Base-by-base conservation (phyloP, 2,888 invertebrate species). In the Phalangium opilio region DNA sequence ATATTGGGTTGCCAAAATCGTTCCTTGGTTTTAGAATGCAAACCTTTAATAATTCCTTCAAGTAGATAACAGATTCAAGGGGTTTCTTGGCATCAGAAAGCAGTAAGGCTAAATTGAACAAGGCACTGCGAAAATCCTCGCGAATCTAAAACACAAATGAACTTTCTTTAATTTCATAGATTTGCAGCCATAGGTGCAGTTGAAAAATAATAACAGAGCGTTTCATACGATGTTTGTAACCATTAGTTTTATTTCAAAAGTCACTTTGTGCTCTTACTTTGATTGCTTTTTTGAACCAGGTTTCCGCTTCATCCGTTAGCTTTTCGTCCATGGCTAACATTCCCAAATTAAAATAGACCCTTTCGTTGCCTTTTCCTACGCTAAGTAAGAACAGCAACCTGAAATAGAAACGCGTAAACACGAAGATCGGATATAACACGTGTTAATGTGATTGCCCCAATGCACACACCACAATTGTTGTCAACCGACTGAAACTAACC, bases 291-390 rank as follows among this genome's bases (percentile, higher is more conserved):
- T 84, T 76, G 67, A 91, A 91, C 81, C 86, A 89, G 46, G 81
- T 76, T 65, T 91, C 90, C 0, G 93, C 91, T 59, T 82, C 81
- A 27, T 78, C 78, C 38, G 80, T 83, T 62, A 89, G 83, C 38
- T 82, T 78, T 61, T 89, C 87, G 65, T 95, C 93, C 90, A 91
- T 93, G 39, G 90, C 83, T 39, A 95, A 70, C 93, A 95, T 93
- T 55, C 90, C 93, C 45, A 91, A 73, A 71, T 93, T 91, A 68
- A 95, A 95, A 67, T 85, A 86, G 3, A 91, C 83, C 52, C 90
- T 76, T 64, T 91, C 89, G 64, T 93, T 91, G 50, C 78, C 79
- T 1, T 71, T 68, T 55, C 75, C 79, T 73, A 76, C 81, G 57
- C 80, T 75, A 40, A 89, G 70, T 33, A 93, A 73, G 61, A 83